Conservation (phyloP, 2,113 vertebrate genomes). For the Rhynchomys soricoides region DNA sequence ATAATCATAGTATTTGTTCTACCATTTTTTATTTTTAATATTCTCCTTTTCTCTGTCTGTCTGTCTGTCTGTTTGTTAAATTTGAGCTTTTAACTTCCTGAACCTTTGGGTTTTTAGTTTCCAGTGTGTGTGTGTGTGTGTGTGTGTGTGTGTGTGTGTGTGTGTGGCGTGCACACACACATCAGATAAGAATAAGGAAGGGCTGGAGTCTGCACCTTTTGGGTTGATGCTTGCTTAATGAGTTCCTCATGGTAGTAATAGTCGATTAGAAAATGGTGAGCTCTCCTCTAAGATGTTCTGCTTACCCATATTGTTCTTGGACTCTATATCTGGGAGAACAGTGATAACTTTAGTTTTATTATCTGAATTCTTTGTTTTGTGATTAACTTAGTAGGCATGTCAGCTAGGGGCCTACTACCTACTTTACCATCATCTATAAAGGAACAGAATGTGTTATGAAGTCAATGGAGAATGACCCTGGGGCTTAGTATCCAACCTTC, state of each 20-base stretch:
- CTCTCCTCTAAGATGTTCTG: background rate
- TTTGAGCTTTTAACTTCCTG: background rate
- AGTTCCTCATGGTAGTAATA: background rate
- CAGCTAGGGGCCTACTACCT: background rate
- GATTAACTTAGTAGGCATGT: background rate
- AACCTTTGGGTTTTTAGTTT: background rate
- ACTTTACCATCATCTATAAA: background rate
- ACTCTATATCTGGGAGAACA: background rate
- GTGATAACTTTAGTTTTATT: background rate
- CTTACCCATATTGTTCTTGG: background rate
- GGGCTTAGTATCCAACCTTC: background rate
- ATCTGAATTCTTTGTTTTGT: background rate
- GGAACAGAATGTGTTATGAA: background rate
- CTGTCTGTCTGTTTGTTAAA: background rate
- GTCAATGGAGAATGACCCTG: background rate
- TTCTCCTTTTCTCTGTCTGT: background rate
- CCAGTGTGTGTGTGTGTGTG: background rate
- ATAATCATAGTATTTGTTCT: background rate
- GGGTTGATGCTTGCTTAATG: background rate
- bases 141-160: no score
- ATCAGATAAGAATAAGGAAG: background rate
- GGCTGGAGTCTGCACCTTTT: background rate
- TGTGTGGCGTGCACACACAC: fast-evolving
- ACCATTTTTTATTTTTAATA: background rate
- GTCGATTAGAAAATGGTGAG: background rate